Conservation (phyloP, 1,140 invertebrate species). For the Augochlora pura region DNA sequence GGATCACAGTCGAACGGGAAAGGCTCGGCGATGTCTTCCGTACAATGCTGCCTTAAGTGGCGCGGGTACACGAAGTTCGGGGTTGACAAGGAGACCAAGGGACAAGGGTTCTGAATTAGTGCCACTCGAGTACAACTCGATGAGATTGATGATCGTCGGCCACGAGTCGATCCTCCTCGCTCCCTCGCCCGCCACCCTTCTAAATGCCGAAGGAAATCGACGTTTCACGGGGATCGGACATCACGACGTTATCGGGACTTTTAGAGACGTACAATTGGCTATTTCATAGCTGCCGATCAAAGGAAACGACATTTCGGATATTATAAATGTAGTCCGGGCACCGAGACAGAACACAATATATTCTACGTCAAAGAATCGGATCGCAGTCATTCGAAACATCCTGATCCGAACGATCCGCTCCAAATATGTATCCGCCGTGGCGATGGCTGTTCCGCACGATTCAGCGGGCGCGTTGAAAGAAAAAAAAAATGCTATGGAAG, state of each 20-base stretch:
- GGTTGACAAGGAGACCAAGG: slow-evolving; percentile 68
- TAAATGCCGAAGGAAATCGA: slow-evolving; percentile 51
- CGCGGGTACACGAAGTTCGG: slow-evolving; percentile 52
- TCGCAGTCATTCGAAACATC: neutral
- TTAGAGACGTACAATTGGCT: slow-evolving; percentile 31
- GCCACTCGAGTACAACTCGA: slow-evolving; percentile 70
- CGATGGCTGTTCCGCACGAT: neutral
- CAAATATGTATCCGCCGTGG: neutral
- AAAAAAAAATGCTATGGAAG: neutral
- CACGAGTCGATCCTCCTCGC: neutral
- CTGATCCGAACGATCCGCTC: neutral
- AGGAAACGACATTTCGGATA: neutral
- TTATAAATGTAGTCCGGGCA: neutral
- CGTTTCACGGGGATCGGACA: slow-evolving; percentile 39
- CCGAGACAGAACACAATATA: neutral
- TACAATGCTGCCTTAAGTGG: slow-evolving; percentile 57
- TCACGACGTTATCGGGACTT: slow-evolving; percentile 39
- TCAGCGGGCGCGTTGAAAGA: neutral
- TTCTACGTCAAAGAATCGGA: neutral
- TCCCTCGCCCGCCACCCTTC: neutral
- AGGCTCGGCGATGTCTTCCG: slow-evolving; percentile 61
- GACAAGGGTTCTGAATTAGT: slow-evolving; percentile 77
- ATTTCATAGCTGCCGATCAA: slow-evolving; percentile 33
- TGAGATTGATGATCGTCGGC: slow-evolving; percentile 74
- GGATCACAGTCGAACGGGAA: slow-evolving; percentile 66